Evolutionary conservation across 64 coral and sea anemone species (phyloP).

Genomic region (Actinia tenebrosa): DNA sequence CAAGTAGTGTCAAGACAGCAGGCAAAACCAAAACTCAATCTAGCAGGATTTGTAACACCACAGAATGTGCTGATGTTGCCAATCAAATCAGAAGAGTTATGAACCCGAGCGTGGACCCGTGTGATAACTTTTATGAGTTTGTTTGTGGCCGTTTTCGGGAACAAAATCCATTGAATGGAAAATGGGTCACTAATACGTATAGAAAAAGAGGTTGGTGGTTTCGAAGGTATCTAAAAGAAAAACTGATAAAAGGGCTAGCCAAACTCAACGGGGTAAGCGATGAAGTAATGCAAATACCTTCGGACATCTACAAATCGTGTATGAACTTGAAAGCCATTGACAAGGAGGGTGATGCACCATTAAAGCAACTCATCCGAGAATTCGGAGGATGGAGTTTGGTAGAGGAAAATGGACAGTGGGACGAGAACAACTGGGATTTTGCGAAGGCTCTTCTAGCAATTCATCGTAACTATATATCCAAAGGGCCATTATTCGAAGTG

Average conservation of each 20-base stretch:
- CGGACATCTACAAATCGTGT: slow-evolving; percentile 78
- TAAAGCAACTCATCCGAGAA: slow-evolving; percentile 63
- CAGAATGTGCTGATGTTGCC: too few species aligned
- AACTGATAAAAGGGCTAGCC: slow-evolving; percentile 49
- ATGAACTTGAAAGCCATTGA: slow-evolving; percentile 78
- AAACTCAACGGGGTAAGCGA: slow-evolving; percentile 30
- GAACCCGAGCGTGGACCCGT: slow-evolving; percentile 32
- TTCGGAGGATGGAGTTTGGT: slow-evolving; percentile 66
- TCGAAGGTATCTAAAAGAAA: slow-evolving; percentile 48
- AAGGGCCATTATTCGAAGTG: slow-evolving; percentile 82
- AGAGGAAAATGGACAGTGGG: slow-evolving; percentile 42
- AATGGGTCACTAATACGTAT: slow-evolving; percentile 58
- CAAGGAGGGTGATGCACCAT: slow-evolving; percentile 34
- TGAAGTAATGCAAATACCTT: slow-evolving; percentile 50
- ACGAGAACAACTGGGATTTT: slow-evolving; percentile 74
- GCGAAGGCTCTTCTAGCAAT: slow-evolving; percentile 46
- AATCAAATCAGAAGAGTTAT: too few species aligned
- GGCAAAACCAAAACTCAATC: too few species aligned
- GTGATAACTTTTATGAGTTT: slow-evolving; percentile 68
- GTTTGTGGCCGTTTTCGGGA: slow-evolving; percentile 71
- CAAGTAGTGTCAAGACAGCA: too few species aligned
- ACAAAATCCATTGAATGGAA: slow-evolving; percentile 65
- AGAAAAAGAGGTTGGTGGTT: slow-evolving; percentile 60
- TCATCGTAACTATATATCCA: slow-evolving; percentile 80
- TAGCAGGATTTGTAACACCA: too few species aligned